Evolutionary conservation across 2,797 vertebrate genomes (phyloP).

Genomic region (Falco concolor): DNA sequence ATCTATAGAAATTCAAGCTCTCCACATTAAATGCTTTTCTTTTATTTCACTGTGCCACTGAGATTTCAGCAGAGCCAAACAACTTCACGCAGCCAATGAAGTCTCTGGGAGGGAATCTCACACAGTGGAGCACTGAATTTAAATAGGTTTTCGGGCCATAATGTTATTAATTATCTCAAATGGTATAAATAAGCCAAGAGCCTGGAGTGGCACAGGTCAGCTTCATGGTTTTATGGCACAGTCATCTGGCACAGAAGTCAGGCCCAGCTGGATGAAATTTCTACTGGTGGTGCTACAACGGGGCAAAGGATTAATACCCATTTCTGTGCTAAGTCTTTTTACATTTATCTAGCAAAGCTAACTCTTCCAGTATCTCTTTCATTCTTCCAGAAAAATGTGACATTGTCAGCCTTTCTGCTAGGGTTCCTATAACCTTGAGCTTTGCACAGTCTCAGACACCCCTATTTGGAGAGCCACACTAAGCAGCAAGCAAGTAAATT

Average conservation of each 20-base stretch:
- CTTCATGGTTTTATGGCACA: background rate
- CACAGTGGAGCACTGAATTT: background rate
- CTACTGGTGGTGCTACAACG: background rate
- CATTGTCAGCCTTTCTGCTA: background rate
- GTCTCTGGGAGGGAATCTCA: background rate
- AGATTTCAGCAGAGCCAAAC: background rate
- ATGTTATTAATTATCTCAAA: background rate
- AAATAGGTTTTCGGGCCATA: background rate
- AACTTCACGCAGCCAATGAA: background rate
- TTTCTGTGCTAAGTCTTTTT: background rate
- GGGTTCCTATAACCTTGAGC: background rate
- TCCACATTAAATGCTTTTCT: background rate
- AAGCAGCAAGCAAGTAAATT: background rate
- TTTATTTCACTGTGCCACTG: conserved; percentile 3
- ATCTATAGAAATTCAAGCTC: background rate
- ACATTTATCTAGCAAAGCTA: background rate
- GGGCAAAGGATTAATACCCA: background rate
- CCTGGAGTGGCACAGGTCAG: background rate
- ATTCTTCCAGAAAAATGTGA: conserved; percentile 4
- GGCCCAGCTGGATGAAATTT: background rate
- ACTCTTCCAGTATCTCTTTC: background rate
- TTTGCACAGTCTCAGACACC: conserved; percentile 36
- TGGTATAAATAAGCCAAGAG: background rate
- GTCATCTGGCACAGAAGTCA: background rate
- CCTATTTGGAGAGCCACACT: background rate